Evolutionary conservation across 1,140 invertebrate genomes (phyloP), one percentile per base, ranked within the genome.

Genomic region (Thaumetopoea pityocampa): DNA sequence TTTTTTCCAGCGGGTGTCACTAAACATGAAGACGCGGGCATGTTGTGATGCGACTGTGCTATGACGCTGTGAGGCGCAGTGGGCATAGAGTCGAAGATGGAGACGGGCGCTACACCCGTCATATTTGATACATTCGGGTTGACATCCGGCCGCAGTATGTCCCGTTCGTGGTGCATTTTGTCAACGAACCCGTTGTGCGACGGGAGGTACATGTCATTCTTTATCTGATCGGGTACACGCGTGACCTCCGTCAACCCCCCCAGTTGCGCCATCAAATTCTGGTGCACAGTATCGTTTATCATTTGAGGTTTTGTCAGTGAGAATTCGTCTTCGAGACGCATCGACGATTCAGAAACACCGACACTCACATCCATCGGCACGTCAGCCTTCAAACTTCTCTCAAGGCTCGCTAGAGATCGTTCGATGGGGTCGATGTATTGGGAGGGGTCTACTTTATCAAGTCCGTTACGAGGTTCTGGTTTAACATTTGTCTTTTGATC

Each of bases 21-120:
- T 37, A 85, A 60, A 62, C 80, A 81, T 6, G 86, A 82, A 36
- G 85, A 73, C 26, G 77, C 54, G 0, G 61, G 47, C 17, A 70
- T 47, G 34, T 65, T 60, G 17, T 85, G 82, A 28, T 87, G 87
- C 7, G 90, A 43, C n/a, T 85, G 83, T 1, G 85, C 66, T 11
- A 88, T 85, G 2, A 84, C 77, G 2, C 76, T 65, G 50, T 71
- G 67, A 11, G 72, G 64, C 6, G 74, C 55, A 7, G 86, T 67
- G 11, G 87, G 87, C 10, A 89, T 35, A 0, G 90, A 88, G 68
- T 92, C 90, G 47, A 92, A 92, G 44, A 92, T 90, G 1, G 90
- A 91, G 41, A 91, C 89, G 1, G 90, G 89, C 7, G 84, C 61
- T 10, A 86, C 84, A 4, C 69, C 52, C 30, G 85, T 65, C 53